Percentiles rank a stretch among this genome's conserved stretches.
Conservation (phyloP, 2,888 invertebrate species). For the Glyphotaelius pellucidus region DNA sequence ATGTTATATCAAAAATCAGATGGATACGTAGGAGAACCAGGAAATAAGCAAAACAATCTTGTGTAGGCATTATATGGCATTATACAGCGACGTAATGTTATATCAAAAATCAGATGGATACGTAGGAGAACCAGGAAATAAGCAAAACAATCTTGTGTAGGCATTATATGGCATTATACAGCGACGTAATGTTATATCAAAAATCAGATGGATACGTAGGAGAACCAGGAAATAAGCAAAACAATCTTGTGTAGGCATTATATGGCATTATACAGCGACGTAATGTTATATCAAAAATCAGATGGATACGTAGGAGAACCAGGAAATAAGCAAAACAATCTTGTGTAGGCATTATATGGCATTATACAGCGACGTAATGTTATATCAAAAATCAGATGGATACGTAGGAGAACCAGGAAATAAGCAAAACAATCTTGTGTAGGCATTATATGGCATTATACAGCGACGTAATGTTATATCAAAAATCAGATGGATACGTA, state of each 20-base stretch:
- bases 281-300: background rate
- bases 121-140: background rate
- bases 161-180: background rate
- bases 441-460: background rate
- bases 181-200: background rate
- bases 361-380: background rate
- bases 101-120: background rate
- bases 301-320: background rate
- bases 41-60: constrained; percentile 2
- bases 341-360: background rate
- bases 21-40: background rate
- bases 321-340: constrained; percentile 2
- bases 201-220: background rate
- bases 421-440: constrained; percentile 2
- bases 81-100: background rate
- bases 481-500: background rate
- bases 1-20: background rate
- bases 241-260: constrained; percentile 2
- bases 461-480: background rate
- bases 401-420: background rate
- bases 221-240: background rate
- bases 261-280: background rate
- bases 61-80: background rate
- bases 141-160: too few species aligned
- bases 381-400: background rate